phyloP scores from a whole-genome alignment of 2,113 vertebrate genomes.

The Varanus komodoensis region DNA sequence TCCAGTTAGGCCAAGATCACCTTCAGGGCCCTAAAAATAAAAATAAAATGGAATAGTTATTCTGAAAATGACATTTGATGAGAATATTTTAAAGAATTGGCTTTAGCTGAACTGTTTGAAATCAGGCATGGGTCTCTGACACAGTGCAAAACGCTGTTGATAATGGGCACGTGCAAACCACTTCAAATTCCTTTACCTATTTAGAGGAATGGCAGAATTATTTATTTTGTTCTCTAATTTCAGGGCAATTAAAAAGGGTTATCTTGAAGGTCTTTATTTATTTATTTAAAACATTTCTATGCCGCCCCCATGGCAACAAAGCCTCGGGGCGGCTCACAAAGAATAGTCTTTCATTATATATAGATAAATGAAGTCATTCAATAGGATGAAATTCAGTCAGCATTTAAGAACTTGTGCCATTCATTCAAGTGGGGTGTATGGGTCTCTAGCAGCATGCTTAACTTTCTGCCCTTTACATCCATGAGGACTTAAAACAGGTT shows the following conservation, averaged over 20 bases:
- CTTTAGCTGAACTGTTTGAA: no score
- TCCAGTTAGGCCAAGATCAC: constrained; percentile 87
- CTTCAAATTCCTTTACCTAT: neutral
- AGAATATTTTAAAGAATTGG: neutral
- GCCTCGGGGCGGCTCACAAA: no score
- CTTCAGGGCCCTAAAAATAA: constrained; percentile 87
- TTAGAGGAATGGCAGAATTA: neutral
- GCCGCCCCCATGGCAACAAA: no score
- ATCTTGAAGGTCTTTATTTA: constrained; percentile 40
- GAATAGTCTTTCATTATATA: constrained; percentile 42
- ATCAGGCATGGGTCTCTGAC: neutral
- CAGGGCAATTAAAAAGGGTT: constrained; percentile 37
- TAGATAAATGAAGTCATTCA: constrained; percentile 3
- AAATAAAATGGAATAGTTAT: constrained; percentile 30
- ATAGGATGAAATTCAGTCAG: neutral
- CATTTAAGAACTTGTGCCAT: neutral
- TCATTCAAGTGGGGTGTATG: neutral
- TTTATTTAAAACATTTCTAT: no score
- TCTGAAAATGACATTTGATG: constrained; percentile 8
- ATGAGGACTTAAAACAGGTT: neutral
- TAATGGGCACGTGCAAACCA: constrained; percentile 30
- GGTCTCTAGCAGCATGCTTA: neutral
- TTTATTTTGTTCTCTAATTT: neutral
- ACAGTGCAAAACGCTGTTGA: constrained; percentile 8
- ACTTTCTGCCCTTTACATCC: neutral